Percentiles rank a stretch among this genome's conserved stretches.
phyloP scores from a whole-genome alignment of 2,888 invertebrate species.

The Piscicola geometra region DNA sequence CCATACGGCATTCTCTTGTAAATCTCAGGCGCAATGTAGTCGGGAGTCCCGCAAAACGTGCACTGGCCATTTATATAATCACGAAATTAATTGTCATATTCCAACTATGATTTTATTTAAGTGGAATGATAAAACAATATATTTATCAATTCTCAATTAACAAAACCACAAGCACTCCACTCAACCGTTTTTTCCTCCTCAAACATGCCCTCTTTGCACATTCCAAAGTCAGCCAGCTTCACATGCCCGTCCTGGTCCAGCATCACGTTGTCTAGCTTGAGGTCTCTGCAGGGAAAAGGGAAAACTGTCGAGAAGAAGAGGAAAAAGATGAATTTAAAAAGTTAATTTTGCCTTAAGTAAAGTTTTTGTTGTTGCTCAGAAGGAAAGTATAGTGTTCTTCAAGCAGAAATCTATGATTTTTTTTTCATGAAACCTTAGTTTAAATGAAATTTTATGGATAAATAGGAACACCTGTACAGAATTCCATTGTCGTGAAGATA shows the following conservation, averaged over 20 bases:
- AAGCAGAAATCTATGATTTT: too few relatives aligned
- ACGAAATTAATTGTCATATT: too few relatives aligned
- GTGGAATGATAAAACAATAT: too few relatives aligned
- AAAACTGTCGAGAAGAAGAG: too few relatives aligned
- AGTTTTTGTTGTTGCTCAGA: too few relatives aligned
- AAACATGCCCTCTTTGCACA: conserved; percentile 94
- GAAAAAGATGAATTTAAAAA: too few relatives aligned
- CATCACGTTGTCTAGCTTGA: conserved; percentile 95
- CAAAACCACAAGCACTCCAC: background rate
- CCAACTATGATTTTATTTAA: too few relatives aligned
- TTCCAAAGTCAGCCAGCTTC: conserved; percentile 94
- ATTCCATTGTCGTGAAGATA: conserved; percentile 71
- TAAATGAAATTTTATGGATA: too few relatives aligned
- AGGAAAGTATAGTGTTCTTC: too few relatives aligned
- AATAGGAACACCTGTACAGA: conserved; percentile 44
- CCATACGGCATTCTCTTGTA: conserved; percentile 14
- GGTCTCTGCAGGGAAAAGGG: conserved; percentile 63
- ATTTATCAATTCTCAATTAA: background rate
- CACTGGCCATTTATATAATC: conserved; percentile 85
- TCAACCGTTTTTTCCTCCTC: conserved; percentile 68
- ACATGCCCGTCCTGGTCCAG: conserved; percentile 97
- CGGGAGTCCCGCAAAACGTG: conserved; percentile 95
- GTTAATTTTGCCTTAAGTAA: too few relatives aligned
- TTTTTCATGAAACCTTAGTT: too few relatives aligned
- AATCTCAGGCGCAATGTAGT: conserved; percentile 92